Conservation (phyloP, 2,888 invertebrate species). For the Saturnia japonica region DNA sequence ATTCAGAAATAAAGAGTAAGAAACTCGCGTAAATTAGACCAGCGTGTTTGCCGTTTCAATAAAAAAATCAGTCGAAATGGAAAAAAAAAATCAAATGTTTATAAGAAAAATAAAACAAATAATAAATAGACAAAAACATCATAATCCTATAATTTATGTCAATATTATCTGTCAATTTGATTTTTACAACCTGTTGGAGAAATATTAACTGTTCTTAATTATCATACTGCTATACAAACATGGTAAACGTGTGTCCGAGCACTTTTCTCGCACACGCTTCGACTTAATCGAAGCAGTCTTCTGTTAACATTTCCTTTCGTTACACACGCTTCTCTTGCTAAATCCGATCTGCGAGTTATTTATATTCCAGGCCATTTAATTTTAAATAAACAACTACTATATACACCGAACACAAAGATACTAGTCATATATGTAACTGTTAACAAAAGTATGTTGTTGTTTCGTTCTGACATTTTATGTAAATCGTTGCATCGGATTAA, state of each 20-base stretch:
- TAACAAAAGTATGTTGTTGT: neutral
- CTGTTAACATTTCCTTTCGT: conserved; percentile 31
- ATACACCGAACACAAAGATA: neutral
- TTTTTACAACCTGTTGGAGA: neutral
- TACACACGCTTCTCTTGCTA: conserved; percentile 29
- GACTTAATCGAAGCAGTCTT: conserved; percentile 36
- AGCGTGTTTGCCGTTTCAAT: too few relatives aligned
- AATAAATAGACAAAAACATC: too few relatives aligned
- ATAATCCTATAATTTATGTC: too few relatives aligned
- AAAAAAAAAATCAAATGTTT: too few relatives aligned
- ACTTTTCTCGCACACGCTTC: conserved; percentile 29
- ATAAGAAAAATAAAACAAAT: too few relatives aligned
- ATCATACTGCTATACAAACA: neutral
- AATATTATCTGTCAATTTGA: neutral
- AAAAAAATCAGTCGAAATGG: too few relatives aligned
- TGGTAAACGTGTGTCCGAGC: conserved; percentile 24
- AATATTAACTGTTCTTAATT: neutral
- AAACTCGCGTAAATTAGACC: too few relatives aligned
- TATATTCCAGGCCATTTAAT: conserved; percentile 11
- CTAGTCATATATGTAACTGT: neutral
- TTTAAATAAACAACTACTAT: conserved; percentile 7
- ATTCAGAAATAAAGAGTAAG: too few relatives aligned
- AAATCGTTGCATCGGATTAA: neutral
- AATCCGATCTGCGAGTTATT: conserved; percentile 25
- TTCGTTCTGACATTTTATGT: neutral